Base-by-base conservation (phyloP, 2,888 invertebrate genomes). In the Tenthredo livida region DNA sequence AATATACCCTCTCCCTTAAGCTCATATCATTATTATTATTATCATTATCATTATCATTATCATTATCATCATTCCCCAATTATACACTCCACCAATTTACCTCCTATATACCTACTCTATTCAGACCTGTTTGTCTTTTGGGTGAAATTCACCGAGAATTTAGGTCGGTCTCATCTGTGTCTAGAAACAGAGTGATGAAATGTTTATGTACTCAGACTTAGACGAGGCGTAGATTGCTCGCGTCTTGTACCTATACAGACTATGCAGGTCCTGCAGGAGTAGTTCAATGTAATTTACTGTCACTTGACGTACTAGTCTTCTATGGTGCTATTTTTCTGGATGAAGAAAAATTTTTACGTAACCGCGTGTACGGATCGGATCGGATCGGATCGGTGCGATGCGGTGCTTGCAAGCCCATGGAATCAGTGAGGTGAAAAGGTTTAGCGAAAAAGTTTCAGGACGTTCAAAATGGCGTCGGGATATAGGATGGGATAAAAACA, bases 151-250 rank as follows among this genome's bases (percentile, higher is more conserved):
- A 47, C 6, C 2, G 47, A 40, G 54, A 77, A 77, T 77, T 77
- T 77, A 54, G 50, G 50, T 77, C 73, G 73, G 73, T 73, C 73
- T 73, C 73, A 43, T 73, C 73, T 73, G 73, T 43, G 43, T n/a
- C 77, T 40, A 21, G 72, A 29, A 50, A 37, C 47, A 15, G 77
- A 77, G 29, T 77, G 77, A 77, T 77, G 77, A 77, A 77, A 77
- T 77, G 77, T 77, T 77, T 77, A 77, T 54, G 77, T 54, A 54
- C 54, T n/a, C n/a, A 54, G 54, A n/a, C 54, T 17, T 54, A n/a
- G 54, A 54, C 54, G 54, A n/a, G 54, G 54, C 54, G 54, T 54
- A n/a, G 54, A 54, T 54, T 54, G 54, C n/a, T 7, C n/a, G 54
- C n/a, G n/a, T 47, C 25, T 21, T 61, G 25, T 61, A 61, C 10